Percentiles rank a stretch among this genome's conserved stretches.
phyloP scores from a whole-genome alignment of 2,888 invertebrate genomes.

The Campoplex capitator region DNA sequence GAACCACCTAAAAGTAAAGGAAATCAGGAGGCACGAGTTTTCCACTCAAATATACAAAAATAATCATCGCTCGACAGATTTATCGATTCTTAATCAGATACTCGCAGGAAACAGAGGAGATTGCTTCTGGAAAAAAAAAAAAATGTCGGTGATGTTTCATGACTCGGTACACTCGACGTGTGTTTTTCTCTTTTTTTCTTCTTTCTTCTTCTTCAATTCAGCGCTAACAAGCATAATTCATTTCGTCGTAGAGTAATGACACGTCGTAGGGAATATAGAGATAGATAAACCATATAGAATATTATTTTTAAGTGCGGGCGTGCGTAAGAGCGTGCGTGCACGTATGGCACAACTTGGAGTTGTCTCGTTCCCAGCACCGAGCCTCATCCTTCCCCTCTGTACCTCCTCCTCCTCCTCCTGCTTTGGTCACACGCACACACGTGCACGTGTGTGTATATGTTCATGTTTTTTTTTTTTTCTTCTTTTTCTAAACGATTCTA shows the following conservation, averaged over 20 bases:
- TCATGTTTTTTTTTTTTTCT: constrained; percentile 3
- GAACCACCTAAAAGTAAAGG: background rate
- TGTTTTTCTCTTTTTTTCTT: background rate
- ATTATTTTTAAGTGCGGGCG: constrained; percentile 25
- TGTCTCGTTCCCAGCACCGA: constrained; percentile 56
- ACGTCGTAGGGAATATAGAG: constrained; percentile 9
- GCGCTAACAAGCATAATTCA: background rate
- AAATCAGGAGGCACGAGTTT: background rate
- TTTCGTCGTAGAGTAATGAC: background rate
- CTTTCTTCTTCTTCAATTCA: background rate
- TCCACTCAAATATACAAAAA: background rate
- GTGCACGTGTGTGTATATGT: background rate
- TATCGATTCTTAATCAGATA: background rate
- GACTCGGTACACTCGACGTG: background rate
- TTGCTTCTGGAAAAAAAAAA: background rate
- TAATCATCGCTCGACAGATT: background rate
- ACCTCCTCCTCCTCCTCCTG: constrained; percentile 7
- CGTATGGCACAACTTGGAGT: constrained; percentile 44
- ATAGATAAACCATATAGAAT: constrained; percentile 13
- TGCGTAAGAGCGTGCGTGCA: constrained; percentile 63
- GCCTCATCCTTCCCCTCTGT: constrained; percentile 43
- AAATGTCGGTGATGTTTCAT: background rate
- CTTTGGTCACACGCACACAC: constrained; percentile 20
- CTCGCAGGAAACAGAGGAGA: background rate
- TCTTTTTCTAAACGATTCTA: constrained; percentile 72